Evolutionary conservation across 2,797 vertebrate genomes (phyloP), one percentile per base, ranked within the genome.

Genomic region (Astyanax mexicanus): DNA sequence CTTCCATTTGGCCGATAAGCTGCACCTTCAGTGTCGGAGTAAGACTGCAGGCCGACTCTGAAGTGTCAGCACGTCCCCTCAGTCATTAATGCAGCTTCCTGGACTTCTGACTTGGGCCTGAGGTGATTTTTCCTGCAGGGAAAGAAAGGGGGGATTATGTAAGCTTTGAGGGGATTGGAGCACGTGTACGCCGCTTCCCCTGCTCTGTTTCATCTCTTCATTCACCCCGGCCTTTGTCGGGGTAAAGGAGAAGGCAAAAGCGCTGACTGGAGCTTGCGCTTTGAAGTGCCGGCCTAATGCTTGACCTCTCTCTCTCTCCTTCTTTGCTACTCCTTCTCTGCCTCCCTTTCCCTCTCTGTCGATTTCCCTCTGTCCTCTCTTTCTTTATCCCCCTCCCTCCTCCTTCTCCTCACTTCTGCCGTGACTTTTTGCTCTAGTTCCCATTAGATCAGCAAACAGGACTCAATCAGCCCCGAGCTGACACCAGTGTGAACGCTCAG

Each of bases 111-210:
- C 90, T 86, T 86, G 71, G 83, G 80, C 80, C 85, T 75, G 78
- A 74, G 77, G 83, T 83, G 82, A 86, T 81, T 84, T 87, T 84
- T 86, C 84, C 62, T 89, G 78, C 69, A 78, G 80, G 81, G 80
- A 90, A 92, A 92, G 85, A 92, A 91, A 92, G 84, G 68, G 74
- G 72, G 84, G 88, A 92, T 95, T 94, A 95, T 88, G 86, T 83
- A 86, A 89, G 86, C 86, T 95, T 95, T 93, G 82, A 84, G 88
- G 44, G 84, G 87, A 90, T 93, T 87, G 51, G 79, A 86, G 74
- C 68, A 83, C 84, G 90, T 93, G 90, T 78, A 85, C 80, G 91
- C 89, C 79, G 84, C 79, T 90, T 88, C 82, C 86, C 84, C 83
- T 13, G 13, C 84, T 88, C 79, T 78, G 78, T 92, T 90, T 94